Conservation (phyloP, 2,113 vertebrate genomes). For the Malurus elegans region DNA sequence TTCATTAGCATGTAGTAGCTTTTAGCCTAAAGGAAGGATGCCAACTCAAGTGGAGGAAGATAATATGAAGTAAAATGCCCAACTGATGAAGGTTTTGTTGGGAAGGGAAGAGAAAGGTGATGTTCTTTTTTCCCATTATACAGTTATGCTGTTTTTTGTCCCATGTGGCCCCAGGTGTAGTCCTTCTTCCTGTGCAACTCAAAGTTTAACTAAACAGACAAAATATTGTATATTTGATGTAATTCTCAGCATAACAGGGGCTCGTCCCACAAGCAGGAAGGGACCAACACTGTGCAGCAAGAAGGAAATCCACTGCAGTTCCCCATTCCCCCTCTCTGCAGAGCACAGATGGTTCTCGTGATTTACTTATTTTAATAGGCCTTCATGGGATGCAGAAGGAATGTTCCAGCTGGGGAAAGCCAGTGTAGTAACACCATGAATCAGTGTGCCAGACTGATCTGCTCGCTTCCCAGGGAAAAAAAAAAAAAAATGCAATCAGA, state of each 20-base stretch:
- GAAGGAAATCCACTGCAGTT: not conserved
- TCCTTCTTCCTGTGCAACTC: not conserved
- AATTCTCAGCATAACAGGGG: not conserved
- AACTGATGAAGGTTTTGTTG: not conserved
- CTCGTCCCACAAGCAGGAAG: not conserved
- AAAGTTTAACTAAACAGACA: not conserved
- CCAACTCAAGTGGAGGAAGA: not conserved
- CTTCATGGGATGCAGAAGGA: slow-evolving; percentile 40
- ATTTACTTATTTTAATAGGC: slow-evolving; percentile 49
- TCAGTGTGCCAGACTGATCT: slow-evolving; percentile 38
- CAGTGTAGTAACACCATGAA: slow-evolving; percentile 31
- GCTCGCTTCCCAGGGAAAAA: not conserved
- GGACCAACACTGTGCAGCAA: not conserved
- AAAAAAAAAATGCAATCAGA: not conserved
- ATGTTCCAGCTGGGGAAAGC: slow-evolving; percentile 56
- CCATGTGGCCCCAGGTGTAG: not conserved
- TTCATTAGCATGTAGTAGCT: not conserved
- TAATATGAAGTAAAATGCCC: not conserved
- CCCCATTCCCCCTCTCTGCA: not conserved
- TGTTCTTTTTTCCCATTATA: not conserved
- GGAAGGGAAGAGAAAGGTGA: not conserved
- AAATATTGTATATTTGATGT: not conserved
- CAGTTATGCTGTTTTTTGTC: not conserved
- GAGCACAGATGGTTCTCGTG: slow-evolving; percentile 47
- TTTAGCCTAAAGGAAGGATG: not conserved